Conservation (phyloP, 2,797 vertebrate species). For the Tympanoctomys barrerae region DNA sequence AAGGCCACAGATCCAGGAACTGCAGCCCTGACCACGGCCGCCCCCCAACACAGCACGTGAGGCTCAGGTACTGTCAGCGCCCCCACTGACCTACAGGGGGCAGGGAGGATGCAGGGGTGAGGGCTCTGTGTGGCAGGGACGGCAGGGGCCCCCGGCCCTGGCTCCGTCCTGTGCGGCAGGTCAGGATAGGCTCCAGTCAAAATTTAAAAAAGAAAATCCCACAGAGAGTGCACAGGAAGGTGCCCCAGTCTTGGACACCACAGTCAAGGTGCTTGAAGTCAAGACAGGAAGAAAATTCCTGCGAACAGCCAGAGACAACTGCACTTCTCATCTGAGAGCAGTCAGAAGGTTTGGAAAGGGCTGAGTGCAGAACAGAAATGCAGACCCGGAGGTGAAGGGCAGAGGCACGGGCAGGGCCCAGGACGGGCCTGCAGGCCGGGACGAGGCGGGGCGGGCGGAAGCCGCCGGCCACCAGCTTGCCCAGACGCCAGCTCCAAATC, state of each 20-base stretch:
- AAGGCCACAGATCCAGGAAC: not conserved
- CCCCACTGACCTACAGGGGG: not conserved
- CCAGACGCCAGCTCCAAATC: not conserved
- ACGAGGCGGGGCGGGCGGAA: too few relatives aligned
- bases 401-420: not conserved
- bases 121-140: not conserved
- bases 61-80: not conserved
- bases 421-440: not conserved
- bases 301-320: not conserved
- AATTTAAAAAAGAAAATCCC: not conserved
- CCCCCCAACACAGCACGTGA: not conserved
- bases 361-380: not conserved
- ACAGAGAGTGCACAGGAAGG: not conserved
- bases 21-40: not conserved
- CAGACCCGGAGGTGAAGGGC: not conserved
- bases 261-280: not conserved
- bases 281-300: not conserved
- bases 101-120: not conserved
- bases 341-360: not conserved
- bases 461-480: not conserved
- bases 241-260: not conserved
- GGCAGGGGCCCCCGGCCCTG: accelerated
- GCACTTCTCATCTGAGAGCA: not conserved
- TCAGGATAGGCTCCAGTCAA: not conserved
- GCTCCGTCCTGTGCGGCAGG: accelerated